A percentile compares a stretch with the other conserved stretches of the same genome.
Conservation (phyloP, 2,113 vertebrate species). For the Aphyosemion australe region DNA sequence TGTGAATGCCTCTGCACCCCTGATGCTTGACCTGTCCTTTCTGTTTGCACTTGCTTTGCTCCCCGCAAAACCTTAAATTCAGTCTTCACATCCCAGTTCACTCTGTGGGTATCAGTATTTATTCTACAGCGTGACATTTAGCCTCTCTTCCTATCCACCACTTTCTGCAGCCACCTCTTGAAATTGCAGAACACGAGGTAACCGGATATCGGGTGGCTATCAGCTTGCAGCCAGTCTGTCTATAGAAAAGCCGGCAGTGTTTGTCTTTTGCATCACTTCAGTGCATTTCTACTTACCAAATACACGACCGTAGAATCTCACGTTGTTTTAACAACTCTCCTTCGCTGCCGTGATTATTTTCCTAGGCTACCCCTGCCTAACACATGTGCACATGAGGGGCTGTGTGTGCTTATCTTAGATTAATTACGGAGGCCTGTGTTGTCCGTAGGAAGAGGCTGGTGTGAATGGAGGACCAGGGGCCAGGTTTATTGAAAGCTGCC, state of each 20-base stretch:
- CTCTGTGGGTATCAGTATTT: not conserved
- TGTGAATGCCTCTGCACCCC: slow-evolving; percentile 83
- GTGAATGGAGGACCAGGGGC: slow-evolving; percentile 25
- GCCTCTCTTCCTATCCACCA: slow-evolving; percentile 35
- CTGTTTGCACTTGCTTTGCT: not conserved
- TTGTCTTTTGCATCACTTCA: slow-evolving; percentile 65
- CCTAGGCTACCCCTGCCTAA: slow-evolving; percentile 47
- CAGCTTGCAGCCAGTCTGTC: slow-evolving; percentile 68
- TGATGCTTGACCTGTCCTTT: slow-evolving; percentile 49
- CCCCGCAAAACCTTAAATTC: slow-evolving; percentile 15
- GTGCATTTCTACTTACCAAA: slow-evolving; percentile 57
- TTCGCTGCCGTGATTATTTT: slow-evolving; percentile 68
- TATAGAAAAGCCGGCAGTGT: slow-evolving; percentile 66
- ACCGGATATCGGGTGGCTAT: slow-evolving; percentile 65
- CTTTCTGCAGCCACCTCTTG: slow-evolving; percentile 27
- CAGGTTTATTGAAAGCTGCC: slow-evolving; percentile 66
- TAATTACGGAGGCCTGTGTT: slow-evolving; percentile 54
- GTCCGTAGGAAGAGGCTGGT: slow-evolving; percentile 37
- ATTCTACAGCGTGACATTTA: slow-evolving; percentile 32
- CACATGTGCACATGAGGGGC: slow-evolving; percentile 45
- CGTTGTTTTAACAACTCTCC: slow-evolving; percentile 39
- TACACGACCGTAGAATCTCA: slow-evolving; percentile 49
- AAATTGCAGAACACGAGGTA: slow-evolving; percentile 58
- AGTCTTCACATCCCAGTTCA: slow-evolving; percentile 11
- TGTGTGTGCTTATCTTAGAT: slow-evolving; percentile 63